Evolutionary conservation across 2,888 invertebrate species (phyloP).

Genomic region (Nomada goodeniana): DNA sequence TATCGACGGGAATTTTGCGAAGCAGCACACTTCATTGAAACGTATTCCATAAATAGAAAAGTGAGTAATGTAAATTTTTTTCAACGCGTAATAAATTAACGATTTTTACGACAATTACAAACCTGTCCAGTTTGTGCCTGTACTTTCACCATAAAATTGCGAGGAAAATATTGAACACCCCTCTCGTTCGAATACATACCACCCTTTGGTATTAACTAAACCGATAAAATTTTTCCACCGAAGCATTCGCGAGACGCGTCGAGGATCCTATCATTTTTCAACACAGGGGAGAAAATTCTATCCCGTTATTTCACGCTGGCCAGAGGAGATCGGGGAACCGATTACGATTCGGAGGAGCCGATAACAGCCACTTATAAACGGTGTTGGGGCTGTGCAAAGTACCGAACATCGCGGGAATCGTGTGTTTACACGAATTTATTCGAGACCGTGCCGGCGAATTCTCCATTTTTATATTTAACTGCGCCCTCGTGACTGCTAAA

Average conservation of each 20-base stretch:
- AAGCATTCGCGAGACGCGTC: neutral
- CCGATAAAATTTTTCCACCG: constrained; percentile 8
- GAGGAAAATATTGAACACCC: neutral
- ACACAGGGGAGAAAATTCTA: neutral
- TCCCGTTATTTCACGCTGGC: neutral
- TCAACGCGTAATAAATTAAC: neutral
- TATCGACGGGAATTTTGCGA: no score
- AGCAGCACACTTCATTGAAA: no score
- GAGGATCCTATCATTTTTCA: neutral
- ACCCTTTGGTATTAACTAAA: neutral
- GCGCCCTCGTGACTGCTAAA: constrained; percentile 47
- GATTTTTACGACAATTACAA: neutral
- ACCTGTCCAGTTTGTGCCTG: no score
- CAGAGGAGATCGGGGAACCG: neutral
- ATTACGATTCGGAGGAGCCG: constrained; percentile 7
- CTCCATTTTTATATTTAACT: constrained; percentile 50
- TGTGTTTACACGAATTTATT: constrained; percentile 43
- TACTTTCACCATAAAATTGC: neutral
- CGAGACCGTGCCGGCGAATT: constrained; percentile 25
- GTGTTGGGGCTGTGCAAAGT: no score
- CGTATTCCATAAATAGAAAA: no score
- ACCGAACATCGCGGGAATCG: no score
- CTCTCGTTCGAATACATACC: neutral
- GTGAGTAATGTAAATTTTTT: no score
- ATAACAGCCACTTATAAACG: neutral